phyloP scores from a whole-genome alignment of 2,888 invertebrate genomes.

The Apamea sordens region DNA sequence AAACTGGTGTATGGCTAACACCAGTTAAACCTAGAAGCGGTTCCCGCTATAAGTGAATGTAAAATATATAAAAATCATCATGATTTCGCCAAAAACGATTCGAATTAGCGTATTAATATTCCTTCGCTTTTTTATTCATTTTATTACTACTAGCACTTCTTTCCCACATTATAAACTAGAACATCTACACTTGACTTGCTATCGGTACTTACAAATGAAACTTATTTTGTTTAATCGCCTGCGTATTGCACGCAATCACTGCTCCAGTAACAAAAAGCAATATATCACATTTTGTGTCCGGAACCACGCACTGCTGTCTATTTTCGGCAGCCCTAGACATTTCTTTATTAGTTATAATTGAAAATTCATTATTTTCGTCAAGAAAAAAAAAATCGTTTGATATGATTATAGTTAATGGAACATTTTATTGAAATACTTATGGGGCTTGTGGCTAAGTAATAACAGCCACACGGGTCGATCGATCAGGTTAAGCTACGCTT shows the following conservation, averaged over 20 bases:
- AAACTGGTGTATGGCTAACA: too few relatives aligned
- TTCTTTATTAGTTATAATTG: neutral
- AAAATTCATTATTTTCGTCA: neutral
- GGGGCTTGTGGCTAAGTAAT: too few relatives aligned
- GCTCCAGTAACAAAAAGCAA: conserved; percentile 51
- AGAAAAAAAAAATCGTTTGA: neutral
- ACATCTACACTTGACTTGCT: conserved; percentile 20
- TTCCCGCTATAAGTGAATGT: too few relatives aligned
- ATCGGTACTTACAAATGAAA: conserved; percentile 71
- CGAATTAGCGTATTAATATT: too few relatives aligned
- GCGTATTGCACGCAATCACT: conserved; percentile 64
- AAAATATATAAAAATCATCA: too few relatives aligned
- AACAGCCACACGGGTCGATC: too few relatives aligned
- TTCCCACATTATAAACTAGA: neutral
- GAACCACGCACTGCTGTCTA: conserved; percentile 49
- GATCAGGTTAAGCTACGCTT: too few relatives aligned
- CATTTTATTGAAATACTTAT: too few relatives aligned
- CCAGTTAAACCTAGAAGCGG: too few relatives aligned
- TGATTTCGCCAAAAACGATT: too few relatives aligned
- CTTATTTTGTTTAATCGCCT: conserved; percentile 65
- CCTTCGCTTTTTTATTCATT: neutral
- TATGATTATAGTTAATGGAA: neutral
- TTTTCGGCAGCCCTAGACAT: conserved; percentile 45
- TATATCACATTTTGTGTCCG: conserved; percentile 55
- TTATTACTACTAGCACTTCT: neutral